Conservation (phyloP, 2,113 vertebrate species). For the Neodon shergylaensis region DNA sequence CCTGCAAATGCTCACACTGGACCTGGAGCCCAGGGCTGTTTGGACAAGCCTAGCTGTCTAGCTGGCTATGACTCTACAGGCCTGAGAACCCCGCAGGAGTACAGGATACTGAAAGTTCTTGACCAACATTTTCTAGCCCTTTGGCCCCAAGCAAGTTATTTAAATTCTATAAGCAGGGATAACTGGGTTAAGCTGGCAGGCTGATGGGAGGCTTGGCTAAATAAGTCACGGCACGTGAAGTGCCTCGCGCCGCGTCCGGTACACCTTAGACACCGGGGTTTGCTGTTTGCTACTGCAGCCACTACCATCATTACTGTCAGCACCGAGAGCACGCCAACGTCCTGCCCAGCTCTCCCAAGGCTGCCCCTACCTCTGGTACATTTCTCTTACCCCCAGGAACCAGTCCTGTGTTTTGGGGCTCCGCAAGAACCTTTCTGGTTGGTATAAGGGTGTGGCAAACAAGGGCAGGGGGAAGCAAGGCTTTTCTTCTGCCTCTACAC, state of each 20-base stretch:
- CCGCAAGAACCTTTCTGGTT: not conserved
- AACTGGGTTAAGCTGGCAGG: not conserved
- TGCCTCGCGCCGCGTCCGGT: not conserved
- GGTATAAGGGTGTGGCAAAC: not conserved
- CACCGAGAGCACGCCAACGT: not conserved
- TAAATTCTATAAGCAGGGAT: not conserved
- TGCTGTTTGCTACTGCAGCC: not conserved
- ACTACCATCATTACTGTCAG: not conserved
- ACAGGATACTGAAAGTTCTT: not conserved
- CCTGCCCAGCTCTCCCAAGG: not conserved
- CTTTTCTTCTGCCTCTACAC: not conserved
- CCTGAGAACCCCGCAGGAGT: not conserved
- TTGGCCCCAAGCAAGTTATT: not conserved
- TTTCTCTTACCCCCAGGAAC: not conserved
- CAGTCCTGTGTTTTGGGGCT: not conserved
- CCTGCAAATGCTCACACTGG: not conserved
- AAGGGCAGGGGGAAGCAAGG: not conserved
- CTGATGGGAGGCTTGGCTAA: not conserved
- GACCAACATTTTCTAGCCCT: not conserved
- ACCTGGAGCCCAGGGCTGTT: not conserved
- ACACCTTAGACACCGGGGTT: fast-evolving
- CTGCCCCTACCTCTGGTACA: not conserved
- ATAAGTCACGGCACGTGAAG: not conserved
- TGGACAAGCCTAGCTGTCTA: not conserved
- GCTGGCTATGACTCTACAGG: not conserved